Conservation (phyloP, 2,113 vertebrate genomes). For the Amphiprion percula region DNA sequence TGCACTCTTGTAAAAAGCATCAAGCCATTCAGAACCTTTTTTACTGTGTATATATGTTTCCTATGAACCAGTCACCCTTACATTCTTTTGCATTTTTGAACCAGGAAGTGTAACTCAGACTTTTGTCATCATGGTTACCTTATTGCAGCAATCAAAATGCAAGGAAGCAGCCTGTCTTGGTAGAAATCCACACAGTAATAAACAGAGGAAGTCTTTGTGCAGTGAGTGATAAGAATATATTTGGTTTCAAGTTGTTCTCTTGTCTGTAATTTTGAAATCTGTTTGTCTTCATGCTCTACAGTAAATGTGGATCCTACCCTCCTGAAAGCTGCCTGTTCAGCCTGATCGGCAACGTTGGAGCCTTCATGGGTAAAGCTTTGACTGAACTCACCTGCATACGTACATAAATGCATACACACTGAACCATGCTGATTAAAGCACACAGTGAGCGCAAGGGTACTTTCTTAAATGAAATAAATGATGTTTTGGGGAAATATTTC, state of each 20-base stretch:
- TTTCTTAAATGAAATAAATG: too few species aligned
- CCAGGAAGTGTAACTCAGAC: too few species aligned
- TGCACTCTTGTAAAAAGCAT: conserved; percentile 44
- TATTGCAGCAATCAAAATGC: too few species aligned
- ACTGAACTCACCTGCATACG: background rate
- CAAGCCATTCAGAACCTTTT: conserved; percentile 2
- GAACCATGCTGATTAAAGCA: background rate
- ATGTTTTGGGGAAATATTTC: too few species aligned
- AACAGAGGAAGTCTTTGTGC: background rate
- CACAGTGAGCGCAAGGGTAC: too few species aligned
- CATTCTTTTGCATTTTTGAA: too few species aligned
- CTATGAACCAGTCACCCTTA: background rate
- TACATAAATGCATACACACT: background rate
- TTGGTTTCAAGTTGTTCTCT: background rate
- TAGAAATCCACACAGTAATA: background rate
- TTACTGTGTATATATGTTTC: background rate
- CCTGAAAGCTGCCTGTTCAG: conserved; percentile 96
- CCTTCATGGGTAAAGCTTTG: conserved; percentile 91
- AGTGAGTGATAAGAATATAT: background rate
- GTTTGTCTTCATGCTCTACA: conserved; percentile 63
- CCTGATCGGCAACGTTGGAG: conserved; percentile 92
- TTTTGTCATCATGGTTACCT: too few species aligned
- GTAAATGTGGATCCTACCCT: conserved; percentile 93
- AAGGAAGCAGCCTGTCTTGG: background rate
- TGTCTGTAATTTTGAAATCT: background rate